phyloP scores from a whole-genome alignment of 2,113 vertebrate genomes.

The Periophthalmodon schlosseri region DNA sequence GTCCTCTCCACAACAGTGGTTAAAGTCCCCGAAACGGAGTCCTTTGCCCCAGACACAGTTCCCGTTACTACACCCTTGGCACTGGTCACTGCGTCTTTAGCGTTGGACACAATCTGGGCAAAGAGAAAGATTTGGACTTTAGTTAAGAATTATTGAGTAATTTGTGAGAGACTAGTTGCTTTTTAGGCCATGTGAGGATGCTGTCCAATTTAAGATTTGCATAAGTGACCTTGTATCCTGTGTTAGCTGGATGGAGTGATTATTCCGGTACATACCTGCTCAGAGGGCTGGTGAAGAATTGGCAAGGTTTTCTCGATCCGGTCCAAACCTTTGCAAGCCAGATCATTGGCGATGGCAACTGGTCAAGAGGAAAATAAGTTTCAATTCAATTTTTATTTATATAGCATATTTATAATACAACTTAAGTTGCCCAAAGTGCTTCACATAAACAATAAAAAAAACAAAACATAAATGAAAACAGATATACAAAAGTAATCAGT shows the following conservation, averaged over 20 bases:
- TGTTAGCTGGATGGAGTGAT: background rate
- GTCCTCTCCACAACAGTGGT: conserved; percentile 83
- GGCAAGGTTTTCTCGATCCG: conserved; percentile 89
- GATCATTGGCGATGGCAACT: conserved; percentile 88
- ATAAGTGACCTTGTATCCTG: background rate
- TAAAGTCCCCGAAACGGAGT: conserved; percentile 79
- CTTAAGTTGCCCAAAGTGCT: no score
- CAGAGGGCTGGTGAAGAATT: conserved; percentile 86
- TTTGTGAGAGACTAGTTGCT: background rate
- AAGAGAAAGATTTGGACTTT: background rate
- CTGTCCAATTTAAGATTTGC: background rate
- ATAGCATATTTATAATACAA: no score
- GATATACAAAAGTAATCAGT: background rate
- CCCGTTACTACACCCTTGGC: conserved; percentile 81
- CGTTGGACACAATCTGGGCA: conserved; percentile 59
- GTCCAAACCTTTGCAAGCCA: conserved; percentile 91
- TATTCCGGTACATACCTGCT: conserved; percentile 75
- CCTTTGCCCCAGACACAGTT: conserved; percentile 84
- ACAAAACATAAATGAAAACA: no score
- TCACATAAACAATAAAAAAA: no score
- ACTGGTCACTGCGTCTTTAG: conserved; percentile 81
- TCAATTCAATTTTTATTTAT: no score
- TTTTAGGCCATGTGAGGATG: background rate
- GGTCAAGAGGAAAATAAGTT: background rate
- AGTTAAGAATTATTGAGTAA: background rate